A percentile compares a stretch with the other conserved stretches of the same genome.
Evolutionary conservation across 2,797 vertebrate species (phyloP).

Genomic region (Brachymystax lenok): DNA sequence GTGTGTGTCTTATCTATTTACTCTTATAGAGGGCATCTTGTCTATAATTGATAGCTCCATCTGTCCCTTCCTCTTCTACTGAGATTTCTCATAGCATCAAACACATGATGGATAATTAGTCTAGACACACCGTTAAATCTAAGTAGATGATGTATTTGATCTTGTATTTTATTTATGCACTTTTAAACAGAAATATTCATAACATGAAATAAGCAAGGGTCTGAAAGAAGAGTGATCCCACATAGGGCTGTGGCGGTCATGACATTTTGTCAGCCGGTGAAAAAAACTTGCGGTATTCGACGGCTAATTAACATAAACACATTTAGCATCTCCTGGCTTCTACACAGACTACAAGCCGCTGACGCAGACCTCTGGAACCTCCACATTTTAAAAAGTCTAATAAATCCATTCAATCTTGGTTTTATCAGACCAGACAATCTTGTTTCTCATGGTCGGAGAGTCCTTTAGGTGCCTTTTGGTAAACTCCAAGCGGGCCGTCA

Average conservation of each 20-base stretch:
- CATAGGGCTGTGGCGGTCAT: not conserved
- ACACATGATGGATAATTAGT: not conserved
- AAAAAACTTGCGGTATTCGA: not conserved
- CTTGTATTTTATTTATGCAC: not conserved
- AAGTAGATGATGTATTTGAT: not conserved
- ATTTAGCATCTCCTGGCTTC: no score
- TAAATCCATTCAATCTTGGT: no score
- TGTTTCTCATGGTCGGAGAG: no score
- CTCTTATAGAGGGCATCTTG: not conserved
- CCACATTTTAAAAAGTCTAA: no score
- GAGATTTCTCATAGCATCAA: not conserved
- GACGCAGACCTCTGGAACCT: no score
- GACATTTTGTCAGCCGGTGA: not conserved
- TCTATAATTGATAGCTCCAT: constrained; percentile 2
- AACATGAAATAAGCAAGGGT: not conserved
- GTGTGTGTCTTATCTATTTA: not conserved
- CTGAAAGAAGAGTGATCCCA: not conserved
- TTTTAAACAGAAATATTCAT: not conserved
- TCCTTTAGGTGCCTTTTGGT: no score
- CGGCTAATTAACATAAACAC: not conserved
- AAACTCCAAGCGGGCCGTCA: no score
- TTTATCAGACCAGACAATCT: no score
- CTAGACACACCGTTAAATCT: not conserved
- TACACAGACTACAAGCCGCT: no score
- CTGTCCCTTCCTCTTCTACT: not conserved